These are phyloP conservation scores for Netelia fuscicornis DNA, from an alignment of 2,888 invertebrate species.

Conservation along the genomic window DNA sequence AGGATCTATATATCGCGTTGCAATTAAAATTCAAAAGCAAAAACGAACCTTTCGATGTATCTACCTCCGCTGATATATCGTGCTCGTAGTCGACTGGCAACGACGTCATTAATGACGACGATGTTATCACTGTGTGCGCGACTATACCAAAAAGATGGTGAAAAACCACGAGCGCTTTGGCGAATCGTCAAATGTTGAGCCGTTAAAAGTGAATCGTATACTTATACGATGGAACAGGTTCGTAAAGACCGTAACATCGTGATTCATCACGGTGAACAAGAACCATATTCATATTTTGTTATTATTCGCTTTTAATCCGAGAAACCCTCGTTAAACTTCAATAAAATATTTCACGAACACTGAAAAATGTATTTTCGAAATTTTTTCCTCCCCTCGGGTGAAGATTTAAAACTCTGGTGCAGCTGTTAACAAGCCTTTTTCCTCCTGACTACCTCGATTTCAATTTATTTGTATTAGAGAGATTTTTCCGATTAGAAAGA, in stretches of 20 bases:
- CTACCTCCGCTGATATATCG: constrained; percentile 2
- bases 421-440: no score
- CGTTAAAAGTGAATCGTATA: background rate
- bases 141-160: background rate
- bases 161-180: background rate
- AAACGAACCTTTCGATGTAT: constrained; percentile 34
- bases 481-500: no score
- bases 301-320: background rate
- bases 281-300: background rate
- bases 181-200: background rate
- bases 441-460: no score
- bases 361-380: background rate
- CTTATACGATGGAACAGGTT: background rate
- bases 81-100: constrained; percentile 2
- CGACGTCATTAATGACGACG: constrained; percentile 50
- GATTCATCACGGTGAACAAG: background rate
- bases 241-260: background rate
- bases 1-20: constrained; percentile 31
- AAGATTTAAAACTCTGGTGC: no score
- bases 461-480: no score
- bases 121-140: constrained; percentile 6
- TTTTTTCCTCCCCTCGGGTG: background rate
- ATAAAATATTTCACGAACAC: background rate
- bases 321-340: background rate
- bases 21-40: constrained; percentile 58